Percentiles rank a stretch among this genome's conserved stretches.
These are phyloP conservation scores for Aplochiton taeniatus DNA, from an alignment of 2,797 vertebrate genomes.

Conservation along the genomic window DNA sequence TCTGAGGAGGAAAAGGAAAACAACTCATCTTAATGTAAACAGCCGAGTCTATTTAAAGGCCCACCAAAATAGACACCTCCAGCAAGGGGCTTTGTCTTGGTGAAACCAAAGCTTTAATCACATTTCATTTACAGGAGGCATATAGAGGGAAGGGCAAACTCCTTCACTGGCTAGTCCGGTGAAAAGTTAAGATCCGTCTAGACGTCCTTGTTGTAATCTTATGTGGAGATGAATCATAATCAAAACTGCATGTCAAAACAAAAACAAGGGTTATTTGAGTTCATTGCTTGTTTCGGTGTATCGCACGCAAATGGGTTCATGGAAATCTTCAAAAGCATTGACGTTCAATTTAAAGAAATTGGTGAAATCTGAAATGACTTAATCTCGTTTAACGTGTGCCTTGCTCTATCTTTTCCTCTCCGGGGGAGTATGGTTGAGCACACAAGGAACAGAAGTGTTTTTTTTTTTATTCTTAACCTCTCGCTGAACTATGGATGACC, in stretches of 20 bases:
- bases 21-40: conserved; percentile 67
- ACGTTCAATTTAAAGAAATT: no score
- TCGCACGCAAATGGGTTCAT: background rate
- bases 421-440: conserved; percentile 41
- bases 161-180: no score
- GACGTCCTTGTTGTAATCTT: no score
- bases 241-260: background rate
- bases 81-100: conserved; percentile 15
- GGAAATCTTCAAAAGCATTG: background rate
- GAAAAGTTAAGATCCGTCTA: no score
- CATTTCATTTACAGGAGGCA: conserved; percentile 46
- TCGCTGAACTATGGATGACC: conserved; percentile 76
- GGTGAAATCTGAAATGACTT: conserved; percentile 9
- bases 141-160: no score
- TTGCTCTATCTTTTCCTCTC: conserved; percentile 30
- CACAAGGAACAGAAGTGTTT: conserved; percentile 51
- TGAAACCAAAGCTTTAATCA: conserved; percentile 21
- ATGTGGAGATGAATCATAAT: no score
- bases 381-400: background rate
- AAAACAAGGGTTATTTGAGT: background rate
- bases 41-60: conserved; percentile 39
- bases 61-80: conserved; percentile 46
- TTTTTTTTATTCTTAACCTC: conserved; percentile 72
- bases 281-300: background rate
- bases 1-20: conserved; percentile 30